Base-by-base conservation (phyloP, 2,113 vertebrate genomes). In the Saccopteryx leptura region DNA sequence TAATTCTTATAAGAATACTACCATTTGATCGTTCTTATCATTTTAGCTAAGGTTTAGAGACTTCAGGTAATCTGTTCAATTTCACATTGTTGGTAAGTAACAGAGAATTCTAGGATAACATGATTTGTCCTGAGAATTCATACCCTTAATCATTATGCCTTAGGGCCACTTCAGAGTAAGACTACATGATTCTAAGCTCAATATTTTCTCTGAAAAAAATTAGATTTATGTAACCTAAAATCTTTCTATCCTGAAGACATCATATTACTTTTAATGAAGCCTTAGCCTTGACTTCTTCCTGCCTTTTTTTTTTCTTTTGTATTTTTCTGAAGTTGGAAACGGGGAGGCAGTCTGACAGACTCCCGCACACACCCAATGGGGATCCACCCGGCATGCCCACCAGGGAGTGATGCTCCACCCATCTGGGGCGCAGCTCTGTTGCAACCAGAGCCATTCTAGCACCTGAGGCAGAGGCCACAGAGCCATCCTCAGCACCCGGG, bases 181-280 rank as follows among this genome's bases (percentile, higher is more conserved):
- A 78, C 33, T 31, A 23, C 21, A 14, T 83, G 48, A 78, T n/a
- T 87, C 68, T 95, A 28, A 82, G 52, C 39, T 93, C 82, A 88
- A 76, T 63, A 8, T 74, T 83, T 80, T 58, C 54, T 81, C 74
- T 85, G 31, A 68, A 82, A 28, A 28, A 21, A 18, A 7, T 46
- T 56, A 86, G 31, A 24, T 66, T 82, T 74, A 31, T 71, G 14
- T 60, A 48, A n/a, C 23, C 52, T 79, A 52, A 95, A 65, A 91
- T 39, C 21, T 52, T 76, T 68, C 48, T 80, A 18, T 50, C 39
- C 50, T 89, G 52, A 85, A 74, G 69, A 63, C 52, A 50, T 31
- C n/a, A 17, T 50, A 54, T 48, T 72, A 54, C 46, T 88, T 75
- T 81, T n/a, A 81, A 13, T 56, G 28, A 86, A 14, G 10, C 0